Conservation (phyloP, 2,888 invertebrate species). For the Eucera pruinosa region DNA sequence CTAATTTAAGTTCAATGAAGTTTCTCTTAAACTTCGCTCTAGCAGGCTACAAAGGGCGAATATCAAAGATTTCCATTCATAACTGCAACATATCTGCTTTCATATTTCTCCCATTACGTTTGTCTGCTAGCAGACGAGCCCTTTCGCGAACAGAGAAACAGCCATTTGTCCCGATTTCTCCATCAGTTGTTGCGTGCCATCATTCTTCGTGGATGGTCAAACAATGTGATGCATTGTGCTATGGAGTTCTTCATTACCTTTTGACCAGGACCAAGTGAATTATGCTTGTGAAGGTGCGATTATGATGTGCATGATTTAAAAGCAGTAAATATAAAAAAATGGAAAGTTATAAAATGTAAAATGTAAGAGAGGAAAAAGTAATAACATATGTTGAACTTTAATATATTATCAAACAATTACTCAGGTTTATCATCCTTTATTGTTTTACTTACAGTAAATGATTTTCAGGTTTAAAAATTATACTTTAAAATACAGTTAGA, state of each 20-base stretch:
- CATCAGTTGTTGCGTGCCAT: not conserved
- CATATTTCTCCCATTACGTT: slow-evolving; percentile 15
- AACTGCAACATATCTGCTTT: not conserved
- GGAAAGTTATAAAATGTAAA: not conserved
- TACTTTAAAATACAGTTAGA: no score
- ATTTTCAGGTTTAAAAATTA: no score
- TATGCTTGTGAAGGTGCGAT: not conserved
- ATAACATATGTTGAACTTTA: no score
- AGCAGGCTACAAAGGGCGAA: not conserved
- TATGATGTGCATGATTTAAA: slow-evolving; percentile 1
- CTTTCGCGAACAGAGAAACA: not conserved
- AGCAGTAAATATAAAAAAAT: not conserved
- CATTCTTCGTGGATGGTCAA: not conserved
- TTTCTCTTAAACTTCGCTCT: slow-evolving; percentile 7
- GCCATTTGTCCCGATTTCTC: not conserved
- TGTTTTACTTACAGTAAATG: no score
- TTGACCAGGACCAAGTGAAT: not conserved
- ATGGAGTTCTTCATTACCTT: not conserved
- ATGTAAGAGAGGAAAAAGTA: not conserved
- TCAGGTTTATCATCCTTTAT: no score
- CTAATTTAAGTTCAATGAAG: slow-evolving; percentile 45
- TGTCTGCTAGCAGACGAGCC: not conserved
- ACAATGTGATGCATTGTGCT: not conserved
- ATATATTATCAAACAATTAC: no score
- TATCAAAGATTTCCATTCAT: slow-evolving; percentile 26